Evolutionary conservation across 2,888 invertebrate genomes (phyloP).

Genomic region (Operophtera brumata): DNA sequence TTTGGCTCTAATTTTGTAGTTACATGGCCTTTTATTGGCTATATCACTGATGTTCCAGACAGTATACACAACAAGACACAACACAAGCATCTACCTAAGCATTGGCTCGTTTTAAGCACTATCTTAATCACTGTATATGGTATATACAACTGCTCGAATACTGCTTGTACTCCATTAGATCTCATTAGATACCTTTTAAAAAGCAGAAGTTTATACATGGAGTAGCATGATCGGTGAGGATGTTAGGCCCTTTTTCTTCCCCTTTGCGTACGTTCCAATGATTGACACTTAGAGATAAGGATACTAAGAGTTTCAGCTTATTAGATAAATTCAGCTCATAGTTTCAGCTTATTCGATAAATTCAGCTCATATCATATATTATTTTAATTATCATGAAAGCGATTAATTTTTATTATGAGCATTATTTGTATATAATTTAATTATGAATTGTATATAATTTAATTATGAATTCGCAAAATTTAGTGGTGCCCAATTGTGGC

Average conservation of each 20-base stretch:
- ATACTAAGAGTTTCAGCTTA: slow-evolving; percentile 8
- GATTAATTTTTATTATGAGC: slow-evolving; percentile 7
- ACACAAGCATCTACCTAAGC: too few relatives aligned
- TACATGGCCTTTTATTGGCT: too few relatives aligned
- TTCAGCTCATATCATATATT: slow-evolving; percentile 1
- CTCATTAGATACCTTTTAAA: too few relatives aligned
- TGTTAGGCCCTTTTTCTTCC: slow-evolving; percentile 4
- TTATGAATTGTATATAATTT: background rate
- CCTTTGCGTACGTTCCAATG: slow-evolving; percentile 10
- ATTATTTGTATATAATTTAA: slow-evolving; percentile 7
- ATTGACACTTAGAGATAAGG: slow-evolving; percentile 1
- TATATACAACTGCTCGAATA: too few relatives aligned
- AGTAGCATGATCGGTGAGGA: background rate
- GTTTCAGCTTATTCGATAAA: slow-evolving; percentile 8
- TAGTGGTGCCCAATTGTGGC: slow-evolving; percentile 4
- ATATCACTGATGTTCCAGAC: too few relatives aligned
- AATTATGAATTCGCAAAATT: slow-evolving; percentile 10
- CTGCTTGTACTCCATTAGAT: too few relatives aligned
- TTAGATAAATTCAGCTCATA: background rate
- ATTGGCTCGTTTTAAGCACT: too few relatives aligned
- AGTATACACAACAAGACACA: too few relatives aligned
- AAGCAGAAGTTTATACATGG: too few relatives aligned
- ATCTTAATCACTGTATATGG: too few relatives aligned
- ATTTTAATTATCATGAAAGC: slow-evolving; percentile 6
- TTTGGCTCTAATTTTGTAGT: too few relatives aligned